Conservation (phyloP, 1,140 invertebrate species). For the Mycetomoellerius zeteki region DNA sequence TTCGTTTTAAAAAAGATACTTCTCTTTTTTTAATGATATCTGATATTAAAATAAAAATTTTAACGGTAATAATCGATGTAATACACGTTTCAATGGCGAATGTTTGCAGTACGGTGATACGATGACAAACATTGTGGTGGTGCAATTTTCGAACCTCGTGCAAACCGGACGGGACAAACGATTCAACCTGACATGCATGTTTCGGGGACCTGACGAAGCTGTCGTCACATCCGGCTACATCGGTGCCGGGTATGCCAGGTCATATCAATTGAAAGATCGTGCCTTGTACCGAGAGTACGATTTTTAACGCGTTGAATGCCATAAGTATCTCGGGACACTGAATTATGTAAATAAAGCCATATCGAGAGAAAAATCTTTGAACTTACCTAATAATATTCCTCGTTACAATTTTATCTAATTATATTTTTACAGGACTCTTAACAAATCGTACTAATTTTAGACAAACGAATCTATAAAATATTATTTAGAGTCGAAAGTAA, state of each 20-base stretch:
- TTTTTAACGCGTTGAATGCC: constrained; percentile 45
- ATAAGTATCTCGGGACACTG: not conserved
- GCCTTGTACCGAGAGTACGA: constrained; percentile 68
- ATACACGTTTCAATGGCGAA: not conserved
- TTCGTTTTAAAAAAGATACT: too few relatives aligned
- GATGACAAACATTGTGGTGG: constrained; percentile 97
- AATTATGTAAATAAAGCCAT: constrained; percentile 21
- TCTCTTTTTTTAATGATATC: not conserved
- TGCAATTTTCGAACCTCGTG: constrained; percentile 97
- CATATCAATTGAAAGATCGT: constrained; percentile 76
- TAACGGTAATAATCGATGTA: not conserved
- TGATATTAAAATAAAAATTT: not conserved
- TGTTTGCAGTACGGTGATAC: constrained; percentile 93
- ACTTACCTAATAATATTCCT: not conserved
- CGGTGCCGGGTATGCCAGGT: constrained; percentile 92
- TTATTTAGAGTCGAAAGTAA: too few relatives aligned
- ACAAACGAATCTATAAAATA: too few relatives aligned
- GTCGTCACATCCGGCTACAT: constrained; percentile 97
- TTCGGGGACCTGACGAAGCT: constrained; percentile 96
- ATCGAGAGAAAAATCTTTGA: not conserved
- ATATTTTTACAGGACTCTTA: not conserved
- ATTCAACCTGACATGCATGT: constrained; percentile 96
- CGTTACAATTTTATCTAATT: not conserved
- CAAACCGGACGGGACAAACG: constrained; percentile 96
- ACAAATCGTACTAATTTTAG: not conserved